These are phyloP conservation scores for Marisa cornuarietis DNA, from an alignment of 1,140 invertebrate species.

Conservation along the genomic window DNA sequence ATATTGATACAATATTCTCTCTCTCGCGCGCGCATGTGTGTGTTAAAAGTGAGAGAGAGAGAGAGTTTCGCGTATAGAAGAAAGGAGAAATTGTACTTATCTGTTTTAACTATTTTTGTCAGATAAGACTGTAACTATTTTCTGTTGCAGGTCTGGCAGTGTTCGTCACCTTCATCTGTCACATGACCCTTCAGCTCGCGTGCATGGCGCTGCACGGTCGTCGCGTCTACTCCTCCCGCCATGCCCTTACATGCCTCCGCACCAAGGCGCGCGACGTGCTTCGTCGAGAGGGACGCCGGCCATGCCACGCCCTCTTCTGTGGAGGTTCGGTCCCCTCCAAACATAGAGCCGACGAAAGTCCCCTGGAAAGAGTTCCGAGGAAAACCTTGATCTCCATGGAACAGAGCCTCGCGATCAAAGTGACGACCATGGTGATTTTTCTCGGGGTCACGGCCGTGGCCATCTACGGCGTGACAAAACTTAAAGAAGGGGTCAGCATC, in stretches of 20 bases:
- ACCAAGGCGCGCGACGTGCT: conserved; percentile 18
- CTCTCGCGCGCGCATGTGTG: not conserved
- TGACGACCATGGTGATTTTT: conserved; percentile 81
- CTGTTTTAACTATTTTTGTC: not conserved
- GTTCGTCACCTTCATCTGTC: conserved; percentile 91
- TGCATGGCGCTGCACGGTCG: conserved; percentile 90
- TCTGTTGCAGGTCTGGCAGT: conserved; percentile 81
- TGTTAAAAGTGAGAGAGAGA: not conserved
- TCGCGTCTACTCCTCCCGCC: conserved; percentile 73
- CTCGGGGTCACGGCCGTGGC: conserved; percentile 83
- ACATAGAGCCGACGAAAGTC: conserved; percentile 12
- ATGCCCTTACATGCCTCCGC: conserved; percentile 14
- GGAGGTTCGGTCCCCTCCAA: conserved; percentile 4
- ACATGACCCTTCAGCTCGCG: conserved; percentile 92
- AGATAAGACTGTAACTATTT: not conserved
- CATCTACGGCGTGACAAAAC: conserved; percentile 84
- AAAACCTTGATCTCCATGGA: conserved; percentile 20
- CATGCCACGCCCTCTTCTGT: not conserved
- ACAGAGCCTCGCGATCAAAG: conserved; percentile 70
- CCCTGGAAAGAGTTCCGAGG: conserved; percentile 15
- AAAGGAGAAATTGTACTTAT: not conserved
- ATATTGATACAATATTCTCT: not conserved
- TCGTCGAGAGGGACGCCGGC: conserved; percentile 9
- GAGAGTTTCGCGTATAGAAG: not conserved
- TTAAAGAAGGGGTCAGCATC: conserved; percentile 85